Base-by-base conservation (phyloP, 2,113 vertebrate species). In the Paracanthobrama guichenoti region DNA sequence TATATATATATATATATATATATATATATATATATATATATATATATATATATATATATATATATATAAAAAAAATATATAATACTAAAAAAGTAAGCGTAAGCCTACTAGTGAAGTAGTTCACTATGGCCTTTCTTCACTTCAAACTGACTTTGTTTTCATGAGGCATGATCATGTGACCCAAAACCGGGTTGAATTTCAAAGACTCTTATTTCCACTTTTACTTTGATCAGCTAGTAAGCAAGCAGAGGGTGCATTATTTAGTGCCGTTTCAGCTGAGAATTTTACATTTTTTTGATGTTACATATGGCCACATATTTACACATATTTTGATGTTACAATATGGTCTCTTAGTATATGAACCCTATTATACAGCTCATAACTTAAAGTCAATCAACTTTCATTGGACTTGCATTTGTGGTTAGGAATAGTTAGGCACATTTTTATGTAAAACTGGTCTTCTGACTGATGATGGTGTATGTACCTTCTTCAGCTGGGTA, bases 401-500 rank as follows among this genome's bases (percentile, higher is more conserved):
- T 50, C 4, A 18, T 28, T 50, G n/a, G 24, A 18, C 6, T 31
- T 20, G 13, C 8, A 18, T 55, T 6, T 22, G 42, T 22, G 11
- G 20, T 42, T 8, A 57, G 7, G 11, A 35, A 31, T 13, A n/a
- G 42, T 48, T 26, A n/a, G 42, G 28, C 11, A 55, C 16, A 59
- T 42, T 28, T 67, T 59, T 5, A 59, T 5, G 16, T 24, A 50
- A 24, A 81, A 26, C 12, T 18, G 12, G 46, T 10, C 7, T 81
- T 64, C 67, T 60, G 22, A 42, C 20, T 42, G 42, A 50, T 31
- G 64, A 50, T 22, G 31, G 6, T 10, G 18, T 28, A 50, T 14
- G 22, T 87, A 96, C 96, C 95, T 95, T 95, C 84, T 93, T 95
- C 8, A 96, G 79, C 53, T 95, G 95, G 76, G 84, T 86, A 69